Evolutionary conservation across 2,113 vertebrate species (phyloP).

Genomic region (Python bivittatus): DNA sequence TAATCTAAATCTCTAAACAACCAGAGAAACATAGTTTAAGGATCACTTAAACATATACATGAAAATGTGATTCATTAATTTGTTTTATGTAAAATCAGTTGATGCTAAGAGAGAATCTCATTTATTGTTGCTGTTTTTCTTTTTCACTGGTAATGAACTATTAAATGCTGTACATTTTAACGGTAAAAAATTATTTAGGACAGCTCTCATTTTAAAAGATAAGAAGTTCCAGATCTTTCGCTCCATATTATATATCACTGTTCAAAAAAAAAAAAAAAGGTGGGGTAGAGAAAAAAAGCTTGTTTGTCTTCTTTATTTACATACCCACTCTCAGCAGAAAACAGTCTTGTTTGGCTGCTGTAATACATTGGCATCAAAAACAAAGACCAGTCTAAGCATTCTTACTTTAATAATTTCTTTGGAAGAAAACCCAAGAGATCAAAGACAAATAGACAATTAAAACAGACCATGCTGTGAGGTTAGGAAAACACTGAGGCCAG

Average conservation of each 20-base stretch:
- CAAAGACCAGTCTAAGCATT: neutral
- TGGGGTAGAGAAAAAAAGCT: neutral
- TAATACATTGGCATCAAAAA: neutral
- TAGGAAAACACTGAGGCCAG: neutral
- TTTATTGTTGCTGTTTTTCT: neutral
- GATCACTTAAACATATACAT: conserved; percentile 8
- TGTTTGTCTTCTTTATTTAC: neutral
- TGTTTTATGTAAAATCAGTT: neutral
- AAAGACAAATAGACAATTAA: neutral
- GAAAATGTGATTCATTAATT: conserved; percentile 31
- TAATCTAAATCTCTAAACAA: conserved; percentile 47
- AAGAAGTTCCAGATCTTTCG: conserved; percentile 16
- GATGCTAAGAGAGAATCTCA: neutral
- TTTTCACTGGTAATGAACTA: conserved; percentile 32
- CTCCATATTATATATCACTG: neutral
- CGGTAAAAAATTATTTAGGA: conserved; percentile 2
- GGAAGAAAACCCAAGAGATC: neutral
- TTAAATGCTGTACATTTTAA: neutral
- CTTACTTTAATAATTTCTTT: neutral
- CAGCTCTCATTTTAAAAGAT: conserved; percentile 13
- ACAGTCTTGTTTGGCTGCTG: neutral
- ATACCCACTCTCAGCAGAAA: rapidly evolving
- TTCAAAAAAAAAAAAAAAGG: neutral
- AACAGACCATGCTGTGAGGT: neutral
- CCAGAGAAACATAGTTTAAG: conserved; percentile 22